phyloP scores from a whole-genome alignment of 2,113 vertebrate genomes.

The Emberiza fucata region DNA sequence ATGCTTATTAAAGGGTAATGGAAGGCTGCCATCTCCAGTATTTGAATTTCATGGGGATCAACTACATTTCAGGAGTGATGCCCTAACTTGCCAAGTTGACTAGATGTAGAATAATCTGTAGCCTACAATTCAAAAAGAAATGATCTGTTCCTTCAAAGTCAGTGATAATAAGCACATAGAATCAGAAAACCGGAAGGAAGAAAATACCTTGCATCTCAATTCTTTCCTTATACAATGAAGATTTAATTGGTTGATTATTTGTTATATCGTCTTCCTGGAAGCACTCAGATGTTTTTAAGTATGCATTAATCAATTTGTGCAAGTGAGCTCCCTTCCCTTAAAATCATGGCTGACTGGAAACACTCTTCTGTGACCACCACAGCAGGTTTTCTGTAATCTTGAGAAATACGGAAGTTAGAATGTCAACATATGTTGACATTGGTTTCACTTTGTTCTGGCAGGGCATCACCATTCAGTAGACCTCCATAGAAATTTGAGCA shows the following conservation, averaged over 20 bases:
- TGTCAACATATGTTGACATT: too few relatives aligned
- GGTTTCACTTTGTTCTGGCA: neutral
- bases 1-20: neutral
- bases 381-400: neutral
- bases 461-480: neutral
- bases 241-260: neutral
- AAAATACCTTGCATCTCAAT: neutral
- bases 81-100: neutral
- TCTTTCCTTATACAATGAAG: neutral
- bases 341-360: neutral
- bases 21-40: neutral
- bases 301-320: neutral
- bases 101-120: neutral
- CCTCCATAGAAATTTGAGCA: neutral
- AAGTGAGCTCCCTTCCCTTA: neutral
- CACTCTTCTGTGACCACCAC: neutral
- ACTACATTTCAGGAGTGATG: neutral
- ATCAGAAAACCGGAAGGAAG: neutral
- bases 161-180: neutral
- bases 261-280: neutral
- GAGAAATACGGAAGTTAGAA: neutral
- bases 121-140: neutral
- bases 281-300: neutral
- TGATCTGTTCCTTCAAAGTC: neutral
- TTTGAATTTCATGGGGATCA: neutral